Percentiles rank a stretch among this genome's conserved stretches.
Evolutionary conservation across 2,888 invertebrate species (phyloP).

Genomic region (Drosophila fulvimacula): DNA sequence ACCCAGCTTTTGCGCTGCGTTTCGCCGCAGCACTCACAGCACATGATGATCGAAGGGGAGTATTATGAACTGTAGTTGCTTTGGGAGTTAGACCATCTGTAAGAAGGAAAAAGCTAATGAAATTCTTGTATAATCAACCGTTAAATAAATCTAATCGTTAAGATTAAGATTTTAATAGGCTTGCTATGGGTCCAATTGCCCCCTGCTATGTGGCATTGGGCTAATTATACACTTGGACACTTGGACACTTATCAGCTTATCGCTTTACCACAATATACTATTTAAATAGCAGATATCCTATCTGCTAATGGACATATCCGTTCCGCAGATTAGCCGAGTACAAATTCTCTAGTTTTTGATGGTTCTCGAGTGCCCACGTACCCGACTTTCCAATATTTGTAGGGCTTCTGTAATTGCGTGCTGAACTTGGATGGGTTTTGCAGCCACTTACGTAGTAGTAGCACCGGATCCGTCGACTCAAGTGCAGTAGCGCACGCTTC

Average conservation of each 20-base stretch:
- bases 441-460: constrained; percentile 17
- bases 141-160: constrained; percentile 27
- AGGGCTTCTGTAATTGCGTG: constrained; percentile 31
- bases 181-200: constrained; percentile 28
- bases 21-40: constrained; percentile 82
- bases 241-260: constrained; percentile 31
- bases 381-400: not conserved
- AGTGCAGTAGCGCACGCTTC: constrained; percentile 20
- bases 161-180: constrained; percentile 29
- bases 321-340: constrained; percentile 23
- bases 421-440: constrained; percentile 1
- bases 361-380: not conserved
- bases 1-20: constrained; percentile 83
- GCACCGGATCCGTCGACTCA: not conserved
- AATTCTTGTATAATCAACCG: constrained; percentile 17
- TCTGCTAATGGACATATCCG: constrained; percentile 39
- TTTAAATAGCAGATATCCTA: constrained; percentile 25
- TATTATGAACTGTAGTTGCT: not conserved
- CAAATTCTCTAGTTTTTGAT: constrained; percentile 3
- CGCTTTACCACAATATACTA: not conserved
- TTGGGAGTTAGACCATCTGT: constrained; percentile 34
- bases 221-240: not conserved
- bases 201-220: constrained; percentile 5
- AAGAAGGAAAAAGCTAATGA: not conserved
- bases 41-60: constrained; percentile 64